Evolutionary conservation across 2,797 vertebrate genomes (phyloP), one percentile per base, ranked within the genome.

Genomic region (Gadopsis marmoratus): DNA sequence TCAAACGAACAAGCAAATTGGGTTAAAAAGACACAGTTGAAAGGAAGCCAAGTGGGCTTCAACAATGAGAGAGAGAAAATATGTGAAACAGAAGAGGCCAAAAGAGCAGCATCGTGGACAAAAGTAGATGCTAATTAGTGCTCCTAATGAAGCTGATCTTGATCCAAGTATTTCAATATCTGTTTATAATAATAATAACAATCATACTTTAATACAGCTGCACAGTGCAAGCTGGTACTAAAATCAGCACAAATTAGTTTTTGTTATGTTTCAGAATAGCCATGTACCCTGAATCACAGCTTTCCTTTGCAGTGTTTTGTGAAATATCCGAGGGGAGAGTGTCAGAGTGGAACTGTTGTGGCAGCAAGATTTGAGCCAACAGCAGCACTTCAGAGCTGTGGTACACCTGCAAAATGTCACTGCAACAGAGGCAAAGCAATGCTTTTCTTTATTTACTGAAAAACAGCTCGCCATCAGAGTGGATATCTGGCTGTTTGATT

Each of bases 1-100:
- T 81, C 58, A 53, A 78, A 79, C 75, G 55, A 88, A 85, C 56
- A 64, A 58, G 63, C 43, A 71, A 81, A 88, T 76, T 70, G 58
- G 71, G 86, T 86, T 85, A 82, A 77, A 82, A 69, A 61, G 35
- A 61, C 53, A 48, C 47, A 65, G 41, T 1, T 74, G 71, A 72
- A 76, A 76, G 7, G 45, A 64, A 62, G 81, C 67, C 72, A 81
- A 70, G 53, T 65, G 23, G 71, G 54, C 37, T 67, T 74, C 26
- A 69, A 54, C 59, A 45, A 59, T 5, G 37, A 61, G 50, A 60
- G 50, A 39, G 41, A 60, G 58, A 21, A 63, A 76, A 76, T 48
- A 53, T 68, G 39, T 56, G 41, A 50, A 48, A 17, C 8, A 8
- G 17, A 67, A 33, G 51, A 64, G 60, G 51, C 63, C 50, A 54